Percentiles rank a stretch among this genome's conserved stretches.
phyloP scores from a whole-genome alignment of 1,140 invertebrate genomes.

The Heterodera schachtii region DNA sequence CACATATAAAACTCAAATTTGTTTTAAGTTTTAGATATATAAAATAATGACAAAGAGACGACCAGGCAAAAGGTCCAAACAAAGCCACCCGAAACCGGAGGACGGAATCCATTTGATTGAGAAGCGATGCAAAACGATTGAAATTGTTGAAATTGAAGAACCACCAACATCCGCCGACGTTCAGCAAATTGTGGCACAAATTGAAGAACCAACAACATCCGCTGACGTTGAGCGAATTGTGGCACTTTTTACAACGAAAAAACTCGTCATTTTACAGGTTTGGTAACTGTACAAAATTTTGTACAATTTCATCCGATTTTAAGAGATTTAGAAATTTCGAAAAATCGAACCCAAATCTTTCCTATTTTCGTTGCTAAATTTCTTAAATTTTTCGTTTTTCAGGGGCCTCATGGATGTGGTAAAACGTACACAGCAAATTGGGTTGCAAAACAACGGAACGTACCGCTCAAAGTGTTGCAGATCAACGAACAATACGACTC shows the following conservation, averaged over 20 bases:
- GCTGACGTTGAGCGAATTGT: neutral
- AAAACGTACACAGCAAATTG: conserved; percentile 89
- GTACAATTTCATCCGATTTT: neutral
- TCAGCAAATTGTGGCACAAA: too few species aligned
- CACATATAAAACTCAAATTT: too few species aligned
- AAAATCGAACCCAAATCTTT: neutral
- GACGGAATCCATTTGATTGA: too few species aligned
- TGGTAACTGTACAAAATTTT: neutral
- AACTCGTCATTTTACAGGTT: neutral
- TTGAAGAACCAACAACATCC: neutral
- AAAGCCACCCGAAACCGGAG: too few species aligned
- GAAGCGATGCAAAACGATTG: too few species aligned
- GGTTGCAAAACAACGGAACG: conserved; percentile 76
- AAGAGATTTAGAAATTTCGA: neutral
- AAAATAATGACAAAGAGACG: too few species aligned
- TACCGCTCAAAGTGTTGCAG: conserved; percentile 76
- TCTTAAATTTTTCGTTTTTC: neutral
- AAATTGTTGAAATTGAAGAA: too few species aligned
- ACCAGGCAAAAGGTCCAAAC: too few species aligned
- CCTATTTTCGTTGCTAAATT: too few species aligned
- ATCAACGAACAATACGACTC: conserved; percentile 96
- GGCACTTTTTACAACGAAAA: neutral
- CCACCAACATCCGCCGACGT: too few species aligned
- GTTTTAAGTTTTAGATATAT: too few species aligned
- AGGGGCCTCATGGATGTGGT: conserved; percentile 86